These are phyloP conservation scores for Condylura cristata DNA, from an alignment of 2,113 vertebrate species.

Conservation along the genomic window DNA sequence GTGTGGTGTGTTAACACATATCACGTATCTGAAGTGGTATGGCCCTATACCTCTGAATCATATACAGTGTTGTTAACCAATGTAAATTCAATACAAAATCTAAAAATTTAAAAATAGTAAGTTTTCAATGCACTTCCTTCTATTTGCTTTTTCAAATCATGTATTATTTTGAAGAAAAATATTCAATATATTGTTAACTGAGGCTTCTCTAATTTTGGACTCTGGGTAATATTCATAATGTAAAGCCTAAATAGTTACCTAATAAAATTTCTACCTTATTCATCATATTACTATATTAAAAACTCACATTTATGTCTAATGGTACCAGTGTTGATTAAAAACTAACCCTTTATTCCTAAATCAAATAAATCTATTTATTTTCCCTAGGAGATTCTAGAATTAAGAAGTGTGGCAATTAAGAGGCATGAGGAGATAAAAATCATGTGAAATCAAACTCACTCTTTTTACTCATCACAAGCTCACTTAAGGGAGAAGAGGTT, in stretches of 20 bases:
- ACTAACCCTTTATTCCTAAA: not conserved
- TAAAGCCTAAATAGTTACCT: not conserved
- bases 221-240: not conserved
- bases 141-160: conserved; percentile 8
- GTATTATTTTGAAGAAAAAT: not conserved
- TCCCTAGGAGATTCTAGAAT: not conserved
- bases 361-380: not conserved
- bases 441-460: not conserved
- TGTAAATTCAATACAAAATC: too few relatives aligned
- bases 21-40: too few relatives aligned
- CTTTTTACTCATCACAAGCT: not conserved
- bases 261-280: not conserved
- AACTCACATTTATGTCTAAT: not conserved
- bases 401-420: not conserved
- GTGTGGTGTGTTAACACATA: too few relatives aligned
- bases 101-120: too few relatives aligned
- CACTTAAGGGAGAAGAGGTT: not conserved
- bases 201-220: not conserved
- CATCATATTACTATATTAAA: not conserved
- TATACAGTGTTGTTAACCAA: too few relatives aligned
- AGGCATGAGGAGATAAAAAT: not conserved
- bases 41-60: too few relatives aligned
- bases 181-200: not conserved
- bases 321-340: not conserved
- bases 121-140: not conserved